A percentile compares a stretch with the other conserved stretches of the same genome.
Conservation (phyloP, 2,888 invertebrate species). For the Neuroscelio doddi region DNA sequence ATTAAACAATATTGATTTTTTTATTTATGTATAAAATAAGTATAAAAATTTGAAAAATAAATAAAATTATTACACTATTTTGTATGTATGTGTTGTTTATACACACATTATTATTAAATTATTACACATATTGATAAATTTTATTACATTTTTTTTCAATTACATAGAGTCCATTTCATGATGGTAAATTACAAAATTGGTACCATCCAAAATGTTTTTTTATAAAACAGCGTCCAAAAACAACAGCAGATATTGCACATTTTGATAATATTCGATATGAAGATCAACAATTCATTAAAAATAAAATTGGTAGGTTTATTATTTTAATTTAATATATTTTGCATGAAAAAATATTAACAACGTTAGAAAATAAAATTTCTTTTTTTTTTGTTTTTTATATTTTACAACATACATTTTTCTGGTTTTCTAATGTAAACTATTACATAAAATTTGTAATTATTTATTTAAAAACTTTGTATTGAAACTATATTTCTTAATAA, state of each 20-base stretch:
- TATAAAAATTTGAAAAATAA: too few relatives aligned
- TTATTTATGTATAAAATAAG: too few relatives aligned
- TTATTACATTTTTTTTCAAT: too few relatives aligned
- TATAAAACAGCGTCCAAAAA: constrained; percentile 82
- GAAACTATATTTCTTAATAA: not conserved
- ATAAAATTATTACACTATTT: too few relatives aligned
- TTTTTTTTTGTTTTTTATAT: constrained; percentile 5
- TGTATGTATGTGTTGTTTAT: too few relatives aligned
- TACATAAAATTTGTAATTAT: constrained; percentile 78
- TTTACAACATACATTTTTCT: too few relatives aligned
- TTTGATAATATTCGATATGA: constrained; percentile 85
- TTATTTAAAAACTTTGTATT: not conserved
- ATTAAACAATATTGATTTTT: too few relatives aligned
- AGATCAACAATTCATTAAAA: constrained; percentile 87
- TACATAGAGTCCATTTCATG: constrained; percentile 91
- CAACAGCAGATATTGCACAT: constrained; percentile 84
- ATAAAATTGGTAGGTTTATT: constrained; percentile 80
- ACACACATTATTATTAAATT: too few relatives aligned
- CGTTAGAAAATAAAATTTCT: not conserved
- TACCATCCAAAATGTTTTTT: constrained; percentile 93
- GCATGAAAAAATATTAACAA: too few relatives aligned
- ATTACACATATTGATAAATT: not conserved
- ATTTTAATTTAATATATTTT: too few relatives aligned
- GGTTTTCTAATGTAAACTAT: too few relatives aligned
- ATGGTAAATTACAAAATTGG: constrained; percentile 92